A percentile compares a stretch with the other conserved stretches of the same genome.
These are phyloP conservation scores for Esperia sulphurella DNA, from an alignment of 2,888 invertebrate genomes.

Conservation along the genomic window DNA sequence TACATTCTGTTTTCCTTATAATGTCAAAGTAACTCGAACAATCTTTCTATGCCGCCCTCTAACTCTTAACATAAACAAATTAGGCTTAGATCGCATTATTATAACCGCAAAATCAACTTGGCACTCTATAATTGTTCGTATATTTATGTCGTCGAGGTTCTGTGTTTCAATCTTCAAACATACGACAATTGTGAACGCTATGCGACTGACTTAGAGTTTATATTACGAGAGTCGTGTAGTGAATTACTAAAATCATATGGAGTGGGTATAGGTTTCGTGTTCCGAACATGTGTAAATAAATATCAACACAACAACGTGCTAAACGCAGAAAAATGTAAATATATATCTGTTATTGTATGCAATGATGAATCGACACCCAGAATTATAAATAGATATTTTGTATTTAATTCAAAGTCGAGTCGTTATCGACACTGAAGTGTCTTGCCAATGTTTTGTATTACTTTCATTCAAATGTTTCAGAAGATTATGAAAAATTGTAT, in stretches of 20 bases:
- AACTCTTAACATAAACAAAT: background rate
- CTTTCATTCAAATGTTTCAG: too few species aligned
- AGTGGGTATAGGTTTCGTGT: constrained; percentile 8
- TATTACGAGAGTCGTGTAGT: background rate
- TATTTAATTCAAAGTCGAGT: too few species aligned
- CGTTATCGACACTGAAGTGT: too few species aligned
- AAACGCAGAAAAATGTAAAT: background rate
- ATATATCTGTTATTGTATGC: too few species aligned
- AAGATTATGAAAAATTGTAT: too few species aligned
- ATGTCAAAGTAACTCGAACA: background rate
- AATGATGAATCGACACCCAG: too few species aligned
- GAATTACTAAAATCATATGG: background rate
- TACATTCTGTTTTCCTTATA: background rate
- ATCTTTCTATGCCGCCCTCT: background rate
- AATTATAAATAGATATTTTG: too few species aligned
- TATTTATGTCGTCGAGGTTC: background rate
- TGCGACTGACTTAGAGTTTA: background rate
- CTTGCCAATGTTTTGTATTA: too few species aligned
- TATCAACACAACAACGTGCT: background rate
- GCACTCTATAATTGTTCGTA: background rate
- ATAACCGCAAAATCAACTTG: background rate
- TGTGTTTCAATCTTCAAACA: background rate
- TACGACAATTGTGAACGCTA: background rate
- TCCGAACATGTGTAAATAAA: constrained; percentile 7
- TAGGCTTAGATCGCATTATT: too few species aligned